Base-by-base conservation (phyloP, 1,140 invertebrate species). In the Nilaparvata lugens region DNA sequence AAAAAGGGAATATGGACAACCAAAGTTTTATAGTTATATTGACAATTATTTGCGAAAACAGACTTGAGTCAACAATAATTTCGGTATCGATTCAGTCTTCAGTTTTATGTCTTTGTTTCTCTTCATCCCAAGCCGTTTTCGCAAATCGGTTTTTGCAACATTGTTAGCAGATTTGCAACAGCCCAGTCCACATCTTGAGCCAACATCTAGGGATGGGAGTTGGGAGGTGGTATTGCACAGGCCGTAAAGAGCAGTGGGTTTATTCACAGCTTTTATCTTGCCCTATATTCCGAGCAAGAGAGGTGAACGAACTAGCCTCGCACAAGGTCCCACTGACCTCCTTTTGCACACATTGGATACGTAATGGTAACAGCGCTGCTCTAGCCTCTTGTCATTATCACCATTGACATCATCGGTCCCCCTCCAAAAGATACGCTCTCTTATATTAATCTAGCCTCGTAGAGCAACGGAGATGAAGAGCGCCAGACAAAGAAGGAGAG, bases 401-500 rank as follows among this genome's bases (percentile, higher is more conserved):
- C 31, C 13, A 35, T 35, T 35, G 31, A 35, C 31, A 35, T 35
- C 35, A 43, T 42, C 40, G n/a, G 13, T 6, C 56, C 38, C 56
- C 56, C 21, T 43, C 6, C 2, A 13, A 43, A 48, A 51, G 56
- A 45, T 48, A 51, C 45, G 51, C 23, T 52, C 43, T 51, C 58
- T 60, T 60, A 52, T 51, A 60, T 60, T 60, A 60, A 60, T 60
- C 45, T 60, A 60, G 43, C 59, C 59, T 55, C 59, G 35, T 35
- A 35, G 31, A 4, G 31, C 9, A 35, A 35, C 4, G 9, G 31
- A 35, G 31, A 35, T 35, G 31, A 35, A 35, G 13, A 35, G 25
- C 31, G 31, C 31, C 2, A 35, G 31, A 35, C 7, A 35, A 35
- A 35, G 31, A 73, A 72, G 74, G 75, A 75, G 75, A 4, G 31